Evolutionary conservation across 2,113 vertebrate species (phyloP), one percentile per base, ranked within the genome.

Genomic region (Campylomormyrus numenius): DNA sequence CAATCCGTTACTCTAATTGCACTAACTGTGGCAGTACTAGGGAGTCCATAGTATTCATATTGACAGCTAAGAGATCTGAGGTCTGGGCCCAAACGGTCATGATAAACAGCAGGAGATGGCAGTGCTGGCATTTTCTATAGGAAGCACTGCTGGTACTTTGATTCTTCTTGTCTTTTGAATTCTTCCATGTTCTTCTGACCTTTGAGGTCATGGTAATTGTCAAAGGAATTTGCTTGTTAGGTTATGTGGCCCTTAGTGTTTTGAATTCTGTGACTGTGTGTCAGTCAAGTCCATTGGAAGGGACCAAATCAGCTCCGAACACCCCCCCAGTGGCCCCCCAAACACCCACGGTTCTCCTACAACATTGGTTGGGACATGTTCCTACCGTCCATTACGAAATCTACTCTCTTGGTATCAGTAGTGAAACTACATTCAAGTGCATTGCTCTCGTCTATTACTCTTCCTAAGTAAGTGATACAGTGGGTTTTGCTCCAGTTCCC

Each of bases 341-440:
- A 66, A 11, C n/a, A 66, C 7, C 24, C 24, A 27, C 10, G 58
- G 58, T 24, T 21, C 21, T 62, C 24, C 15, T 2, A 19, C 42
- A 84, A 17, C 45, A 66, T 27, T 66, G 58, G 9, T 27, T 10
- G 62, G 62, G 3, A 27, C n/a, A 27, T 66, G 62, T 66, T n/a
- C 62, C 8, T 66, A 66, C 58, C n/a, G 2, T 27, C 24, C n/a
- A 66, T 66, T 27, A 66, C n/a, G 0, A 27, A 66, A 27, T 66
- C n/a, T 66, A 66, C n/a, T 11, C 62, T n/a, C 24, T 66, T 11
- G 62, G 42, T 62, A 39, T 56, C 53, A 56, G 19, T 50, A 45
- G 87, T 58, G 10, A 70, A 88, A 88, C 88, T 88, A 62, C 88
- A 15, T 52, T 88, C 88, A 46, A 46, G 58, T 88, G n/a, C 3